These are phyloP conservation scores for Oryzias woworae DNA, from an alignment of 2,113 vertebrate genomes.

Conservation along the genomic window DNA sequence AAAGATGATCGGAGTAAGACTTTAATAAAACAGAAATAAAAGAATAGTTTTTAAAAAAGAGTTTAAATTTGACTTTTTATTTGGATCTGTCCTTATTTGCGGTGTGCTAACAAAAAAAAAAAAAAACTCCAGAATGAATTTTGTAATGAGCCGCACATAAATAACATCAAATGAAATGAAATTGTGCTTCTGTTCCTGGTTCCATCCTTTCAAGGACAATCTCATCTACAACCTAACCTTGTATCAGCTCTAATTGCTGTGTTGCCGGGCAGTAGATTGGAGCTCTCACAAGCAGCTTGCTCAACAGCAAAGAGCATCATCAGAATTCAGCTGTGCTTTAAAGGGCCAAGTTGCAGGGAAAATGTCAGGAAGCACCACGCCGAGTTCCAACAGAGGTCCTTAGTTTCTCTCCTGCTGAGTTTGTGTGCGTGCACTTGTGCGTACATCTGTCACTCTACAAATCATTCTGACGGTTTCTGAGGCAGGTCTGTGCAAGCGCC, in stretches of 20 bases:
- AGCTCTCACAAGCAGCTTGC: slow-evolving; percentile 22
- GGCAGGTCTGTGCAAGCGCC: slow-evolving; percentile 4
- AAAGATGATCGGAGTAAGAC: neutral
- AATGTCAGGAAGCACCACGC: slow-evolving; percentile 39
- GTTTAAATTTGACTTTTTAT: neutral
- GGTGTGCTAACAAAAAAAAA: neutral
- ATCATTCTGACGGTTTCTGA: slow-evolving; percentile 27
- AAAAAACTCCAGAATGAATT: neutral
- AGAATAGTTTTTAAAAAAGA: neutral
- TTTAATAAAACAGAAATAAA: neutral
- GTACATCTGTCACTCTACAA: neutral
- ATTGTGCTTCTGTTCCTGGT: neutral
- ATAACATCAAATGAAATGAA: neutral
- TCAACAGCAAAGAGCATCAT: slow-evolving; percentile 16
- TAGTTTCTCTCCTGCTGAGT: slow-evolving; percentile 19
- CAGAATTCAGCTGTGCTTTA: slow-evolving; percentile 41
- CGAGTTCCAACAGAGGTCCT: slow-evolving; percentile 26
- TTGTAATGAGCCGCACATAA: neutral
- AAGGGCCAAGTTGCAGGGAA: slow-evolving; percentile 13
- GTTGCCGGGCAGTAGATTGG: slow-evolving; percentile 30
- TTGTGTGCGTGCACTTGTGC: neutral
- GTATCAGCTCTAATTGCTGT: slow-evolving; percentile 20
- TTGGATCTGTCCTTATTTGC: neutral
- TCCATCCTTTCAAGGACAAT: slow-evolving; percentile 16
- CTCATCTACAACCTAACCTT: slow-evolving; percentile 19